phyloP scores from a whole-genome alignment of 2,113 vertebrate species.

The Catagonus wagneri region DNA sequence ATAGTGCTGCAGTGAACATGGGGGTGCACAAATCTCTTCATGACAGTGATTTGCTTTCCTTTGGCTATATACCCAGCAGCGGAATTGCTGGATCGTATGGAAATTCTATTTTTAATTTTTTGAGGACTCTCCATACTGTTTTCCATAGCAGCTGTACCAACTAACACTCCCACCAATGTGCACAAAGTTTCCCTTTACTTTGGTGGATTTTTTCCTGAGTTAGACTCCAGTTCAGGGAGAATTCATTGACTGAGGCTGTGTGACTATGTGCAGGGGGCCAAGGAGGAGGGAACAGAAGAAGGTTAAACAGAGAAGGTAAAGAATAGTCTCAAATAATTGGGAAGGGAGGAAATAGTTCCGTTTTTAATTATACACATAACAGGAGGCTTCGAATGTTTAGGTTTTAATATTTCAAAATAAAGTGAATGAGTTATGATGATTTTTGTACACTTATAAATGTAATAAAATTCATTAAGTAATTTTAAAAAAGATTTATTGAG shows the following conservation, averaged over 20 bases:
- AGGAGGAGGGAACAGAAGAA: not conserved
- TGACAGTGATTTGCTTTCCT: not conserved
- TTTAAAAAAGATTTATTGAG: too few species aligned
- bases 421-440: too few species aligned
- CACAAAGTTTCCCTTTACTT: not conserved
- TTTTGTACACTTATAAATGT: too few species aligned
- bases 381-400: not conserved
- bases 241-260: not conserved
- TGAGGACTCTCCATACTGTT: not conserved
- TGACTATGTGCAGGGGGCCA: not conserved
- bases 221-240: not conserved
- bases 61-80: not conserved
- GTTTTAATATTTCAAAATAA: conserved; percentile 44
- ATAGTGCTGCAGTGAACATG: not conserved
- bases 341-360: not conserved
- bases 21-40: not conserved
- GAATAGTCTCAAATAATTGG: not conserved
- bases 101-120: not conserved
- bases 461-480: too few species aligned
- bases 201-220: not conserved
- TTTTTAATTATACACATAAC: not conserved
- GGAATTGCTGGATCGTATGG: not conserved
- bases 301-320: not conserved
- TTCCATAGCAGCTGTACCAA: not conserved
- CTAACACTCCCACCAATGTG: not conserved